Conservation (phyloP, 1,140 invertebrate species). For the Oryzaephilus surinamensis region DNA sequence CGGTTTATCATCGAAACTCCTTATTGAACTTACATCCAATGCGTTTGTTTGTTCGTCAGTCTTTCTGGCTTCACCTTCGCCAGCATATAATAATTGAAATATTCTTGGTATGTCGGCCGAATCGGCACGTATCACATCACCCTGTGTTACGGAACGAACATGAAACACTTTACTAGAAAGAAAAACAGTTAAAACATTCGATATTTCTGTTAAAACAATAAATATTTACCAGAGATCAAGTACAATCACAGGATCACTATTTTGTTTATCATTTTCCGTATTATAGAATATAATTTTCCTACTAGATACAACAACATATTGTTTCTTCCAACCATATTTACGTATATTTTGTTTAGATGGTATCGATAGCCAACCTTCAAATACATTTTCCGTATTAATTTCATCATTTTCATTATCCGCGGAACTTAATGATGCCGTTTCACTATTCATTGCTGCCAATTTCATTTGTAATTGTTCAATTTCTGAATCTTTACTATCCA, state of each 20-base stretch:
- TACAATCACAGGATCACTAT: constrained; percentile 88
- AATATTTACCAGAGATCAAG: constrained; percentile 86
- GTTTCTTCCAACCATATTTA: constrained; percentile 92
- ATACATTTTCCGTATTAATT: constrained; percentile 50
- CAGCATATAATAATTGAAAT: constrained; percentile 92
- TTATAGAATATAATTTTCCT: constrained; percentile 98
- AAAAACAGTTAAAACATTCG: constrained; percentile 9
- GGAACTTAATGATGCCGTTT: constrained; percentile 83
- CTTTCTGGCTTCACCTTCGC: constrained; percentile 83
- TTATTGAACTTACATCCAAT: constrained; percentile 37
- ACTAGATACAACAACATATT: constrained; percentile 93
- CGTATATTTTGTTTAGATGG: constrained; percentile 93
- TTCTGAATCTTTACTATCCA: constrained; percentile 92
- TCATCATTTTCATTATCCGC: constrained; percentile 74
- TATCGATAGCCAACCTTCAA: constrained; percentile 93
- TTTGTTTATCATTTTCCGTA: constrained; percentile 86
- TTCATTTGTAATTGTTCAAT: constrained; percentile 86
- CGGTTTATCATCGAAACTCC: constrained; percentile 53
- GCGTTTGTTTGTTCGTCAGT: constrained; percentile 55
- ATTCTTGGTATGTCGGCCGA: constrained; percentile 98
- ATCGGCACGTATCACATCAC: constrained; percentile 95
- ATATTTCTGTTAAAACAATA: constrained; percentile 8
- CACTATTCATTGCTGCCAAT: constrained; percentile 62
- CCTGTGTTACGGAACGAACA: constrained; percentile 94
- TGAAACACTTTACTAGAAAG: constrained; percentile 91